A percentile compares a stretch with the other conserved stretches of the same genome.
phyloP scores from a whole-genome alignment of 2,113 vertebrate species.

The Felis chaus region DNA sequence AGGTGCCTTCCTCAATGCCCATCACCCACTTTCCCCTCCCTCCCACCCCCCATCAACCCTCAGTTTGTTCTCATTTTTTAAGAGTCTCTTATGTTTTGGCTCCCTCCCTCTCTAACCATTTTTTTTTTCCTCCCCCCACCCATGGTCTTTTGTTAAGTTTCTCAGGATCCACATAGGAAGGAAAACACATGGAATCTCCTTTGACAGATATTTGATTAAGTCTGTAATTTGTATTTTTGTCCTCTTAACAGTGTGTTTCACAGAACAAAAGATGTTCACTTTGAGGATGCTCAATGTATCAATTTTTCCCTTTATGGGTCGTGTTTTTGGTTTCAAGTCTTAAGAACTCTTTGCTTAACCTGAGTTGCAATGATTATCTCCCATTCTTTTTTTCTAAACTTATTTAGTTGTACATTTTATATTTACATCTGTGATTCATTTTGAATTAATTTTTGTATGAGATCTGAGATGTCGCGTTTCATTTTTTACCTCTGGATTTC shows the following conservation, averaged over 20 bases:
- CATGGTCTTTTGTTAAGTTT: too few species aligned
- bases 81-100: too few species aligned
- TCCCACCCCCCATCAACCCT: too few species aligned
- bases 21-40: too few species aligned
- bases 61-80: too few species aligned
- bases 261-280: not conserved
- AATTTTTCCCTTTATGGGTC: not conserved
- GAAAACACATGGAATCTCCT: not conserved
- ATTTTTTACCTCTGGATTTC: not conserved
- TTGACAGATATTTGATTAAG: not conserved
- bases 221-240: not conserved
- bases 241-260: not conserved
- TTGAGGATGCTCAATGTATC: not conserved
- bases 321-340: not conserved
- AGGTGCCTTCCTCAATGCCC: too few species aligned
- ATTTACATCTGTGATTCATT: not conserved
- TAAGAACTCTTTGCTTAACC: not conserved
- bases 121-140: too few species aligned
- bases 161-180: too few species aligned
- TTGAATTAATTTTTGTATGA: not conserved
- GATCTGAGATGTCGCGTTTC: not conserved
- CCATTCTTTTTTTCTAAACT: not conserved
- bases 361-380: not conserved
- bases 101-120: too few species aligned
- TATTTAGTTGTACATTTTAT: not conserved